Evolutionary conservation across 2,113 vertebrate genomes (phyloP).

Genomic region (Odocoileus virginianus): DNA sequence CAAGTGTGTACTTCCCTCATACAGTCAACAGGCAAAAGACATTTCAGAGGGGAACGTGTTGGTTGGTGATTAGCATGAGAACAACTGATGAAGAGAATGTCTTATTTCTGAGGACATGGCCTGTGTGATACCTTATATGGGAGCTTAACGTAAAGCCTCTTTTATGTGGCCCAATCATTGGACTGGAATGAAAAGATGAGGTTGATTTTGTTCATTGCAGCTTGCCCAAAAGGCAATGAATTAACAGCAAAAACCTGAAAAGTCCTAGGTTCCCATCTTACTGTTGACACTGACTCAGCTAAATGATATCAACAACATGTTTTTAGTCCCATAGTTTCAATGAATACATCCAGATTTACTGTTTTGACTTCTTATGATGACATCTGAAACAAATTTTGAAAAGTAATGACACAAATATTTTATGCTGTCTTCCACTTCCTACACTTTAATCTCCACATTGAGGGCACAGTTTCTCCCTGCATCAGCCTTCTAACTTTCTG

Average conservation of each 20-base stretch:
- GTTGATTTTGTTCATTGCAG: neutral
- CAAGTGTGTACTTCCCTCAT: neutral
- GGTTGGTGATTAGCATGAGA: neutral
- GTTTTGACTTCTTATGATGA: conserved; percentile 27
- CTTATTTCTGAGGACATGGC: neutral
- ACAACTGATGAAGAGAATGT: neutral
- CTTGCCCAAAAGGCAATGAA: neutral
- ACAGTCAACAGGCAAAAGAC: neutral
- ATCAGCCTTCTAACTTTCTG: neutral
- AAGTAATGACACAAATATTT: neutral
- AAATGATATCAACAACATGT: neutral
- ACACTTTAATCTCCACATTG: neutral
- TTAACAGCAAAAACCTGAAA: neutral
- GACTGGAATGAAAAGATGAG: neutral
- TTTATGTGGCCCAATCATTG: neutral
- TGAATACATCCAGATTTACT: neutral
- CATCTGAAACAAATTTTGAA: conserved; percentile 40
- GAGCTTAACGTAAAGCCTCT: neutral
- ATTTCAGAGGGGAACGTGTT: neutral
- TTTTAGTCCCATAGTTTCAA: neutral
- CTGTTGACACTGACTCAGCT: neutral
- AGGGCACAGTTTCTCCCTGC: neutral
- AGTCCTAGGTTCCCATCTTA: neutral
- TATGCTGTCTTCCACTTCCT: neutral
- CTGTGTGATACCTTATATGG: neutral